Evolutionary conservation across 2,888 invertebrate species (phyloP), one percentile per base, ranked within the genome.

Genomic region (Adelognathus sp.): DNA sequence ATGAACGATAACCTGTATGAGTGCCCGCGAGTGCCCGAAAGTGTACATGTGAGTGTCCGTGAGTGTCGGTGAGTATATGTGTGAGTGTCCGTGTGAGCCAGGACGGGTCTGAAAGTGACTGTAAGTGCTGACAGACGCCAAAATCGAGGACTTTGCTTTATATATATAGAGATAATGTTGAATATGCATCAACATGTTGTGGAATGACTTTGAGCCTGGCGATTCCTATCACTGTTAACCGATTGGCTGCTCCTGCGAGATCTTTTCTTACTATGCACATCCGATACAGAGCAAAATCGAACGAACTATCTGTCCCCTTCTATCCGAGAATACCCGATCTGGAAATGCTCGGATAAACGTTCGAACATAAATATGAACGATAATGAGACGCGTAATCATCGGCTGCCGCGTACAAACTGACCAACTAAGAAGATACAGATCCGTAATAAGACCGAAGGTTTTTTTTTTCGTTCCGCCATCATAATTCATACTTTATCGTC

Each of bases 311-410:
- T 50, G 21, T 50, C 21, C 11, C 33, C 39, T 7, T 31, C 14
- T 6, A 7, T 7, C 9, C 24, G 29, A 3, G 36, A 44, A 73
- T 41, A 39, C n/a, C 29, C 50, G 50, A 52, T 63, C 39, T 69
- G 78, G 79, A 82, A 85, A 85, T 82, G 56, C 81, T 63, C 46
- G 60, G 69, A 41, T 79, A 82, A 85, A 85, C 83, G 86, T 84
- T 70, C 36, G n/a, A 82, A 83, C 85, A 86, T 88, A 86, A 88
- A 88, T 88, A 82, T 81, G 71, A 60, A 76, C 76, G 80, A 84
- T 88, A 87, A 88, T 87, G 84, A 88, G 88, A 85, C 84, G 84
- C 83, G 81, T 86, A 86, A 88, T 86, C 83, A 87, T 86, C 83
- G 84, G 85, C 86, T 86, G 86, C 82, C 85, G 82, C 84, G 82